Conservation (phyloP, 2,888 invertebrate species). For the Scaptomyza flava region DNA sequence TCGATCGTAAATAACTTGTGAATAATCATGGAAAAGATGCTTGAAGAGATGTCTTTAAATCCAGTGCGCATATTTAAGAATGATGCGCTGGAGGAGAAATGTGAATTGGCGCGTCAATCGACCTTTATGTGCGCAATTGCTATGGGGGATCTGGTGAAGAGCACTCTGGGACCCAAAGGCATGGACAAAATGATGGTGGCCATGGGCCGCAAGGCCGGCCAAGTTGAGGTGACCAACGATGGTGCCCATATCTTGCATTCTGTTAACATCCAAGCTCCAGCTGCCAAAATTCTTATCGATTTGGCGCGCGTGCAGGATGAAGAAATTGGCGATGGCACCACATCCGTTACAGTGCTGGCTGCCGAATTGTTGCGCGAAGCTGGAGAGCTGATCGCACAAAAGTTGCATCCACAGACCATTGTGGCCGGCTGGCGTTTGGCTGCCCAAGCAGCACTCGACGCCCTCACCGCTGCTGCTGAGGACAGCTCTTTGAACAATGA, state of each 20-base stretch:
- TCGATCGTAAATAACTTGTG: constrained; percentile 60
- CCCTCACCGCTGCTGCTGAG: constrained; percentile 90
- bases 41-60: constrained; percentile 92
- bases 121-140: constrained; percentile 99
- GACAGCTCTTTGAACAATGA: constrained; percentile 93
- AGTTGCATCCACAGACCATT: constrained; percentile 99
- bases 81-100: constrained; percentile 99
- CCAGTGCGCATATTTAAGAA: constrained; percentile 97
- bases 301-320: constrained; percentile 99
- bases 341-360: constrained; percentile 96
- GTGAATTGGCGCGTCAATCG: constrained; percentile 98
- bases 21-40: constrained; percentile 65
- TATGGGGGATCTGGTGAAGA: constrained; percentile 98
- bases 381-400: constrained; percentile 95
- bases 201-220: constrained; percentile 91
- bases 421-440: constrained; percentile 98
- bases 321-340: constrained; percentile 99
- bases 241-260: constrained; percentile 99
- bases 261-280: constrained; percentile 99
- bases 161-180: constrained; percentile 99
- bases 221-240: constrained; percentile 99
- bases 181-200: constrained; percentile 97
- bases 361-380: constrained; percentile 97
- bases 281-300: constrained; percentile 98
- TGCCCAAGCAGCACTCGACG: constrained; percentile 92